Base-by-base conservation (phyloP, 2,113 vertebrate species). In the Oenanthe melanoleuca region DNA sequence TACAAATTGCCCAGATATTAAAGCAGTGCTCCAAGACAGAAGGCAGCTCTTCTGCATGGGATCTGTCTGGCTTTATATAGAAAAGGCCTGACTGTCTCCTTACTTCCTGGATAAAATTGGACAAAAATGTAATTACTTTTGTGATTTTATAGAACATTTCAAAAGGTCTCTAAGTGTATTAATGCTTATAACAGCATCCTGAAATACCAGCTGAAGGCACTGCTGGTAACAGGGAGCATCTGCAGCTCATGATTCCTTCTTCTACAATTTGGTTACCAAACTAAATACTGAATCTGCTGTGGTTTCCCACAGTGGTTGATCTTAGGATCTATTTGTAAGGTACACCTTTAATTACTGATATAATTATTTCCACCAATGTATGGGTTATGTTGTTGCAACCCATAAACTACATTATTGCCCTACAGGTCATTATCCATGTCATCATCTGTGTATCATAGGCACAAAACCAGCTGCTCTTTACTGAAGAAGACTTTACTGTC, bases 241-340 rank as follows among this genome's bases (percentile, higher is more conserved):
- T 80, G 45, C 45, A 45, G 47, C 23, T 86, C 70, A 34, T 57
- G 14, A n/a, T 73, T 95, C 47, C 65, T 89, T 78, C 52, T 86
- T 88, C 89, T 67, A 79, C 49, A 64, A 2, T 38, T 29, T 92
- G 52, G 19, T 84, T 67, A 44, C 37, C 47, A 89, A 60, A 92
- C 34, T 44, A n/a, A 67, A 21, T 74, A 38, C 26, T 3, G 4
- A 91, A 84, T 42, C 38, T 49, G 53, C 69, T 89, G 80, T 91
- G 84, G 87, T 74, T 96, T 91, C 80, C 89, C 72, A 78, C 77
- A 71, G 86, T 47, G 75, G 86, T 86, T 94, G 80, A 92, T 89
- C 60, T 33, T 33, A 66, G 16, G 33, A 86, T 60, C 80, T 78
- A 74, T 26, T 74, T 2, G 3, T 47, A 66, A 86, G 42, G 52